Base-by-base conservation (phyloP, 2,888 invertebrate genomes). In the Tenthredo amoena region DNA sequence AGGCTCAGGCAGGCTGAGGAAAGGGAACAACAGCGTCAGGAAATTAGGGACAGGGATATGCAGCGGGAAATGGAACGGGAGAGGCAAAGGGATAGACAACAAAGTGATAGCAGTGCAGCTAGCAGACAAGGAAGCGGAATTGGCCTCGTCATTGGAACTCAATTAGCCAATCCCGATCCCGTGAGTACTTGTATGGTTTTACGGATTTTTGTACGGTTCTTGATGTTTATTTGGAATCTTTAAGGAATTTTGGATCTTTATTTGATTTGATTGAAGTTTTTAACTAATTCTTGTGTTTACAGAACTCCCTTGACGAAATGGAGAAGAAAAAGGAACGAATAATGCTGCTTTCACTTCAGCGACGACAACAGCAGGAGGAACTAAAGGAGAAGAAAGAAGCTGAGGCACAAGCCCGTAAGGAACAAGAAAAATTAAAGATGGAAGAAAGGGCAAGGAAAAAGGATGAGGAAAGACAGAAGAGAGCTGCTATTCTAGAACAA, bases 311-410 rank as follows among this genome's bases (percentile, higher is more conserved):
- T 85, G 97, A 98, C 89, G 98, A 98, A 94, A 98, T 98, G 97
- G 98, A 98, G 93, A 96, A 96, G 87, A 98, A 97, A 92, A 99
- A 98, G 92, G 98, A 99, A 93, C 96, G 96, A 89, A 97, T 99
- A 87, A 97, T 99, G 96, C 94, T 98, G 93, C 94, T 97, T 91
- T 98, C 99, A 15, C 94, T 98, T 90, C 98, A 98, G 93, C 95
- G 99, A 91, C 96, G 98, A 89, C 98, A 98, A 93, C 97, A 98
- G 88, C 98, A 98, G 90, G 99, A 99, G 93, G 97, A 97, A 93
- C 96, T 97, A 86, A 96, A 97, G 87, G 96, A 96, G 88, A 95
- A 96, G 58, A 98, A 98, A 91, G 99, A 99, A 93, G 96, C 96
- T 85, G 97, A 98, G 90, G 95, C 96, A 10, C 96, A 97, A 84